These are phyloP conservation scores for Chrysina gloriosa DNA, from an alignment of 2,888 invertebrate genomes.

Conservation along the genomic window DNA sequence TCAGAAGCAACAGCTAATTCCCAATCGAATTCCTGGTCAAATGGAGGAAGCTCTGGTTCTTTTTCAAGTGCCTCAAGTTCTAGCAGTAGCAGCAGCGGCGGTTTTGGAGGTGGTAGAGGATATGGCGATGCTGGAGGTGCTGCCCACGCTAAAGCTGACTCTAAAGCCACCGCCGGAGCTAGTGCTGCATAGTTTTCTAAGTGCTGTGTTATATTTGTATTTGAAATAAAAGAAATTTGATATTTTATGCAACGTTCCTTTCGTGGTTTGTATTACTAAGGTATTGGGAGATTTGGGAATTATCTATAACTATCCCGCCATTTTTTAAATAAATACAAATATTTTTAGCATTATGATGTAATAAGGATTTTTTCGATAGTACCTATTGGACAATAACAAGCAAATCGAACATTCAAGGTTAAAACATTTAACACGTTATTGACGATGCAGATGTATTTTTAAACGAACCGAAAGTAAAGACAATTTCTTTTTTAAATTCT, in stretches of 20 bases:
- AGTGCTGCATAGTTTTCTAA: constrained; percentile 20
- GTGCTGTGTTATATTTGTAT: constrained; percentile 7
- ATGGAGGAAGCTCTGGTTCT: constrained; percentile 38
- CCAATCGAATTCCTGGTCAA: constrained; percentile 41
- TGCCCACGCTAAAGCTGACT: constrained; percentile 39
- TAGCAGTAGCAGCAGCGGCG: constrained; percentile 42
- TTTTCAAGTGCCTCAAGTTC: constrained; percentile 32
- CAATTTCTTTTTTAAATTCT: constrained; percentile 16
- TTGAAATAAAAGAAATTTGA: background rate
- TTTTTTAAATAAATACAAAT: too few relatives aligned
- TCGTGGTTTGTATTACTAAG: background rate
- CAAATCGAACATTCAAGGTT: too few relatives aligned
- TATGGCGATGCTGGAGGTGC: constrained; percentile 23
- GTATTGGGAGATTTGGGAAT: background rate
- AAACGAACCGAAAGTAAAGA: background rate
- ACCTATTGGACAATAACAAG: too few relatives aligned
- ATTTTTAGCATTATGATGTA: too few relatives aligned
- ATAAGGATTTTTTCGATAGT: too few relatives aligned
- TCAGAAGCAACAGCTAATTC: constrained; percentile 42
- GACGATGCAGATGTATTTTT: too few relatives aligned
- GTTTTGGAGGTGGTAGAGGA: constrained; percentile 21
- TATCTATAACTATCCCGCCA: too few relatives aligned
- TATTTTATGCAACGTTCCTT: background rate
- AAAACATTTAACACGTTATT: too few relatives aligned
- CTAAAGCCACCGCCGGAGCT: constrained; percentile 32